Evolutionary conservation across 2,888 invertebrate species (phyloP).

Genomic region (Synergus umbraculus): DNA sequence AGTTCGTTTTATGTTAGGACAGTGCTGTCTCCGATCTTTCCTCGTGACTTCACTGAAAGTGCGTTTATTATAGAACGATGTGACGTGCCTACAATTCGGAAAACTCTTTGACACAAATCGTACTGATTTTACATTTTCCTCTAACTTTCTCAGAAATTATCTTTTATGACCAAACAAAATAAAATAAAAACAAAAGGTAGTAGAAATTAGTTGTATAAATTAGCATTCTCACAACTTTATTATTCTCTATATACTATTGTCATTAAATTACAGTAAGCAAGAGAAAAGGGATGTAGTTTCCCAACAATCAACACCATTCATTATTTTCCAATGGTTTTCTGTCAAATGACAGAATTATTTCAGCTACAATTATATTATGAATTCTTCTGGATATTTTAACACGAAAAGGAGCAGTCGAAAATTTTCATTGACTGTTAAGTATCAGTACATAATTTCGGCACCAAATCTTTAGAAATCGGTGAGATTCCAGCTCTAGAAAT

Average conservation of each 20-base stretch:
- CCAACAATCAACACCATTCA: no score
- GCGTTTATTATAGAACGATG: slow-evolving; percentile 32
- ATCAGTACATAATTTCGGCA: background rate
- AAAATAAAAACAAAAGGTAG: no score
- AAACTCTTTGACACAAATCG: background rate
- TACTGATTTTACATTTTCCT: background rate
- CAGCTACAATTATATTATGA: background rate
- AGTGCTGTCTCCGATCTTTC: slow-evolving; percentile 6
- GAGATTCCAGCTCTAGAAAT: slow-evolving; percentile 20
- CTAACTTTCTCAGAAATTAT: background rate
- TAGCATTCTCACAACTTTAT: background rate
- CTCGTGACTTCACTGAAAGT: slow-evolving; percentile 30
- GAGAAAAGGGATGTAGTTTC: background rate
- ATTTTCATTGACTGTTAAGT: no score
- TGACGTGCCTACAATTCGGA: background rate
- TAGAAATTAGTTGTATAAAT: background rate
- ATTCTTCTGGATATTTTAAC: background rate
- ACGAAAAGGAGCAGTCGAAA: no score
- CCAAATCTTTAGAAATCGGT: background rate
- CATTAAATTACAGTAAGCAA: background rate
- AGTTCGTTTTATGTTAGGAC: slow-evolving; percentile 9
- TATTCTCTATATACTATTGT: background rate
- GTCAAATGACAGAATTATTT: no score
- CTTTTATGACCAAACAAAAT: background rate
- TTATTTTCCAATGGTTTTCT: no score